Evolutionary conservation across 2,888 invertebrate genomes (phyloP).

Genomic region (Philhelius pedissequus): DNA sequence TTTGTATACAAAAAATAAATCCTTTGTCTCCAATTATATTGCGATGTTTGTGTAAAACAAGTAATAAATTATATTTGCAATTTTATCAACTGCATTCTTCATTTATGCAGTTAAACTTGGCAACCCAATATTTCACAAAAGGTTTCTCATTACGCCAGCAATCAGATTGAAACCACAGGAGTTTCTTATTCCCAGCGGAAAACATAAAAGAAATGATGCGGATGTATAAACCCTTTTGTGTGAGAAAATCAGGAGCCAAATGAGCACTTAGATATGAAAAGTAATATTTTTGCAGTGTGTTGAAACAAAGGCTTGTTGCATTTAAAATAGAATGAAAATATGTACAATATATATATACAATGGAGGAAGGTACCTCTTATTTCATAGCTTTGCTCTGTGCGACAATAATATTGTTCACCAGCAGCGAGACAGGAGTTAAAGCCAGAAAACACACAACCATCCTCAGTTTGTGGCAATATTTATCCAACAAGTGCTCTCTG

Average conservation of each 20-base stretch:
- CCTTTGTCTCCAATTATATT: no score
- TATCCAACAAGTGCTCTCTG: slow-evolving; percentile 27
- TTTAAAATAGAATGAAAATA: neutral
- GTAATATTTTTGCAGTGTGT: slow-evolving; percentile 23
- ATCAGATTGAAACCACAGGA: slow-evolving; percentile 4
- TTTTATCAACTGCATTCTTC: neutral
- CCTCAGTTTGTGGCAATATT: neutral
- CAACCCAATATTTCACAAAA: neutral
- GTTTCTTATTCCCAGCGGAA: neutral
- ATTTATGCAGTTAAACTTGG: neutral
- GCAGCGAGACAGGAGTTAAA: neutral
- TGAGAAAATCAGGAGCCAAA: slow-evolving; percentile 11
- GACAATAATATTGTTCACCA: slow-evolving; percentile 16
- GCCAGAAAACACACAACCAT: neutral
- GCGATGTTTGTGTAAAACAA: neutral
- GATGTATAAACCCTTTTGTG: slow-evolving; percentile 2
- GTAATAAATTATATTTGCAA: neutral
- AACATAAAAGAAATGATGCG: slow-evolving; percentile 1
- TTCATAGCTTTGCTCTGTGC: neutral
- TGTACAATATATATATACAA: no score
- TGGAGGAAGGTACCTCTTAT: slow-evolving; percentile 1
- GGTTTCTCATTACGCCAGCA: neutral
- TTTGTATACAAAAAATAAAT: no score
- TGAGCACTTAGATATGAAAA: slow-evolving; percentile 18
- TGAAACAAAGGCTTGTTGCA: slow-evolving; percentile 23